phyloP scores from a whole-genome alignment of 2,113 vertebrate species.

The Geococcyx californianus region DNA sequence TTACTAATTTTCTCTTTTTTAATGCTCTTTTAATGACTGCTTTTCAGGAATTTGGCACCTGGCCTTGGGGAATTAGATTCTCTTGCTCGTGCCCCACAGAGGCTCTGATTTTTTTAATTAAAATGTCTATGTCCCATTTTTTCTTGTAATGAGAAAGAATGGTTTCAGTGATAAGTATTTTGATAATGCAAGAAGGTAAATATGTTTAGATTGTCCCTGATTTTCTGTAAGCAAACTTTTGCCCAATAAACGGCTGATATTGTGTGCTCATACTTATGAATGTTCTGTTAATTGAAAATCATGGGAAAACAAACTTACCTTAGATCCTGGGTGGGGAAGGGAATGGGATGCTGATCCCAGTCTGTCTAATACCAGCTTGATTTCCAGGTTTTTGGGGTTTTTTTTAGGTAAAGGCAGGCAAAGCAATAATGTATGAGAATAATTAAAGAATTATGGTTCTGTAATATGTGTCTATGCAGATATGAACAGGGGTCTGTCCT shows the following conservation, averaged over 20 bases:
- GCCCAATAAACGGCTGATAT: background rate
- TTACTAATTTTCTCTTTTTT: background rate
- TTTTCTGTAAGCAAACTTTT: background rate
- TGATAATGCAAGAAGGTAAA: background rate
- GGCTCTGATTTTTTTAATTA: background rate
- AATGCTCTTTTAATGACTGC: background rate
- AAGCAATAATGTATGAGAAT: background rate
- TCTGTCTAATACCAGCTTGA: background rate
- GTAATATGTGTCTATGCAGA: background rate
- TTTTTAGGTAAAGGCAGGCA: background rate
- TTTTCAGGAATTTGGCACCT: background rate
- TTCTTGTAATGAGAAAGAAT: background rate
- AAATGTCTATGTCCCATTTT: background rate
- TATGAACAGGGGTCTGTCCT: background rate
- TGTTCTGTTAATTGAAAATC: background rate
- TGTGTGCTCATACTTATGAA: background rate
- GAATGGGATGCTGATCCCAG: background rate
- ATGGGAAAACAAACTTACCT: background rate
- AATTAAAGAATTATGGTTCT: background rate
- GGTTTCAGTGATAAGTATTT: background rate
- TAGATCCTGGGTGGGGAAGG: background rate
- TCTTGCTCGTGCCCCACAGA: background rate
- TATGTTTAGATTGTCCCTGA: background rate
- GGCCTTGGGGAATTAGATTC: background rate
- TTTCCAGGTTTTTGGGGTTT: background rate